Evolutionary conservation across 1,140 invertebrate species (phyloP).

Genomic region (Chrysoperla carnea): DNA sequence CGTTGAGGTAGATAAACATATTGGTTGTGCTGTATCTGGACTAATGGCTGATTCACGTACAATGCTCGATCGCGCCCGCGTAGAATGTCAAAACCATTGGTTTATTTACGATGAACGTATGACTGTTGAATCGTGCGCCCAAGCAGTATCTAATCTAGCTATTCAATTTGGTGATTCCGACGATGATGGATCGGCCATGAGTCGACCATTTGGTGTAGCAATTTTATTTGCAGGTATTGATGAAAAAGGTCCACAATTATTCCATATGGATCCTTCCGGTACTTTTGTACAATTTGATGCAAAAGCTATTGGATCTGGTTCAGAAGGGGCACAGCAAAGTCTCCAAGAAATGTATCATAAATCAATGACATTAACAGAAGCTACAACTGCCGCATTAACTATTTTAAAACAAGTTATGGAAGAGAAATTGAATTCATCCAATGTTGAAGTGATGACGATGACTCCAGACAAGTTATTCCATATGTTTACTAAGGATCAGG

Average conservation of each 20-base stretch:
- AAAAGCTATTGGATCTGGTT: slow-evolving; percentile 98
- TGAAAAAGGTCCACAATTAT: slow-evolving; percentile 72
- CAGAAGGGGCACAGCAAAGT: slow-evolving; percentile 96
- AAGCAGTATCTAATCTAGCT: slow-evolving; percentile 94
- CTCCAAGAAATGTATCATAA: slow-evolving; percentile 53
- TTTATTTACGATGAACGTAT: slow-evolving; percentile 94
- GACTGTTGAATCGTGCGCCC: slow-evolving; percentile 92
- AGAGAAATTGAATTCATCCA: slow-evolving; percentile 92
- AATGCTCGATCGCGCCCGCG: slow-evolving; percentile 52
- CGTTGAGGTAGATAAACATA: slow-evolving; percentile 89
- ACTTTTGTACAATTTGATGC: slow-evolving; percentile 97
- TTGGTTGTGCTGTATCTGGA: slow-evolving; percentile 95
- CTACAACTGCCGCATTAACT: slow-evolving; percentile 75
- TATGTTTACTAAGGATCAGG: slow-evolving; percentile 79
- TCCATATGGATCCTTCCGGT: slow-evolving; percentile 96
- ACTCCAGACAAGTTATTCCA: slow-evolving; percentile 72
- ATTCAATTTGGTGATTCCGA: slow-evolving; percentile 98
- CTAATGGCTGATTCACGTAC: slow-evolving; percentile 87
- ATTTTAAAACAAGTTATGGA: slow-evolving; percentile 99
- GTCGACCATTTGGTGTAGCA: slow-evolving; percentile 96
- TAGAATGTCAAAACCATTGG: slow-evolving; percentile 96
- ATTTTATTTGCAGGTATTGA: slow-evolving; percentile 77
- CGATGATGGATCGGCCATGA: slow-evolving; percentile 92
- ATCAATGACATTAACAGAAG: slow-evolving; percentile 91
- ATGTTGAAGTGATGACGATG: slow-evolving; percentile 95